These are phyloP conservation scores for Sapajus apella DNA, from an alignment of 2,113 vertebrate species.

Conservation along the genomic window DNA sequence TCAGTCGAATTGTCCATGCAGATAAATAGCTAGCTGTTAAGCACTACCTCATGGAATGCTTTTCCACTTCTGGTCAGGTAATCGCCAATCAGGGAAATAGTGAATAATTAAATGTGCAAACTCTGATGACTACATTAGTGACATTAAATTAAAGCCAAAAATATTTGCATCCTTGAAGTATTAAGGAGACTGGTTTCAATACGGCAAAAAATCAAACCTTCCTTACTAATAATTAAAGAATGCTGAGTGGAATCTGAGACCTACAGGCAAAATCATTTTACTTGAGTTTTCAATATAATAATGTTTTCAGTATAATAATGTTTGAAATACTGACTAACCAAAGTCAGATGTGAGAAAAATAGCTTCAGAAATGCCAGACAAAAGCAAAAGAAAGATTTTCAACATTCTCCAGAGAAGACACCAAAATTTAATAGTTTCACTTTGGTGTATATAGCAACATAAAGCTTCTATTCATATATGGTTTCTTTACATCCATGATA, in stretches of 20 bases:
- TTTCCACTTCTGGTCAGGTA: not conserved
- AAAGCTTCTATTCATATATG: not conserved
- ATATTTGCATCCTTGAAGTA: conserved; percentile 43
- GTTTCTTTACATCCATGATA: conserved; percentile 13
- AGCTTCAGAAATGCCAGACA: conserved; percentile 55
- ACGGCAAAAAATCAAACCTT: conserved; percentile 55
- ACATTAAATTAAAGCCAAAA: conserved; percentile 64
- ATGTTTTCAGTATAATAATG: conserved; percentile 71
- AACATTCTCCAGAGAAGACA: conserved; percentile 25
- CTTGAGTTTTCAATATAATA: conserved; percentile 69
- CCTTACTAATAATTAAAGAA: conserved; percentile 71
- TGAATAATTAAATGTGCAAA: not conserved
- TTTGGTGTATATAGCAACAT: not conserved
- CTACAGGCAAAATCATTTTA: conserved; percentile 64
- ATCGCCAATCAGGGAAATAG: conserved; percentile 30
- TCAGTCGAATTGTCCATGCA: not conserved
- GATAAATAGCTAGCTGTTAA: not conserved
- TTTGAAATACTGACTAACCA: conserved; percentile 77
- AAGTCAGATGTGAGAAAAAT: conserved; percentile 72
- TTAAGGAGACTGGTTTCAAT: conserved; percentile 55
- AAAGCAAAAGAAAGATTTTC: conserved; percentile 61
- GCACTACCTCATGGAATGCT: not conserved
- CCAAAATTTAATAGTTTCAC: conserved; percentile 7
- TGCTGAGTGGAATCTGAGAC: conserved; percentile 69
- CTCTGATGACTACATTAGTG: conserved; percentile 31